phyloP scores from a whole-genome alignment of 2,113 vertebrate species.

The Cochlearius cochlearius region DNA sequence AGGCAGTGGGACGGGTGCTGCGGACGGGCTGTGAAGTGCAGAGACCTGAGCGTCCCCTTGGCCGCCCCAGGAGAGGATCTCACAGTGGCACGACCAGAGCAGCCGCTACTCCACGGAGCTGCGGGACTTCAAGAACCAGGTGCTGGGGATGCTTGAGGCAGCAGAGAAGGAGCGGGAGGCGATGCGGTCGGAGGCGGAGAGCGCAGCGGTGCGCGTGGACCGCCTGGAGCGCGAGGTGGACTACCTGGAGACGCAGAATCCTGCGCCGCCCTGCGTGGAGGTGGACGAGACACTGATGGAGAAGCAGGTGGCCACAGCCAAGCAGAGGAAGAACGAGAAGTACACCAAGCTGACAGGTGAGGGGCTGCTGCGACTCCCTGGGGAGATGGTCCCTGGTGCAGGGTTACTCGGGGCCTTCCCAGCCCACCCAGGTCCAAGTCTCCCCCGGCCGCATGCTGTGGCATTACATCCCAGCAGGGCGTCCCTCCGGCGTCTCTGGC shows the following conservation, averaged over 20 bases:
- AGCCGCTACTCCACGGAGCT: constrained; percentile 86
- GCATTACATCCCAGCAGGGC: neutral
- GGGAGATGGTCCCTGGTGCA: rapidly evolving
- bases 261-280: constrained; percentile 85
- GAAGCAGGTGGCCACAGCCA: constrained; percentile 76
- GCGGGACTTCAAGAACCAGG: constrained; percentile 89
- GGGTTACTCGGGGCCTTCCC: rapidly evolving
- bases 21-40: rapidly evolving
- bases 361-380: neutral
- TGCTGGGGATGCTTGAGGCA: constrained; percentile 79
- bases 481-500: neutral
- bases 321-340: constrained; percentile 83
- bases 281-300: constrained; percentile 83
- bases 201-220: constrained; percentile 76
- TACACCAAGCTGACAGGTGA: constrained; percentile 88
- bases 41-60: neutral
- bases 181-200: constrained; percentile 80
- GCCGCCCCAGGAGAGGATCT: constrained; percentile 83
- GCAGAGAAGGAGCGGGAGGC: constrained; percentile 80
- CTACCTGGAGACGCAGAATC: constrained; percentile 86
- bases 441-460: rapidly evolving
- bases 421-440: neutral
- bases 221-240: constrained; percentile 89
- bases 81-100: constrained; percentile 88
- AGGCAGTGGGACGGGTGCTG: neutral